Conservation (phyloP, 2,888 invertebrate genomes). For the Lasioglossum marginatum region DNA sequence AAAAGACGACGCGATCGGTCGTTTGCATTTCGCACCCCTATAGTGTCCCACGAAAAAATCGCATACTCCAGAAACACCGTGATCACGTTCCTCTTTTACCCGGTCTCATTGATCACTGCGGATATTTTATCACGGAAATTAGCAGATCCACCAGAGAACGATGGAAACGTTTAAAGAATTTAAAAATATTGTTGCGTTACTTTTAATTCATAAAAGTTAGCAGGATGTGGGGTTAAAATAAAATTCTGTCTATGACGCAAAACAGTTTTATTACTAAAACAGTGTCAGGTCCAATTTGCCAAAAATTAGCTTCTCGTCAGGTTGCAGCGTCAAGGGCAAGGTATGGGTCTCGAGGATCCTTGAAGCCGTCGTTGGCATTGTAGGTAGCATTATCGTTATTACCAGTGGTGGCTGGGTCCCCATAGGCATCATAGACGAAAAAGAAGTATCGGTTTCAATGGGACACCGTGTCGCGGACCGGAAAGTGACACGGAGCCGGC, state of each 20-base stretch:
- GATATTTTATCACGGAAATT: too few species aligned
- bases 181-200: too few species aligned
- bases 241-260: too few species aligned
- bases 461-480: constrained; percentile 69
- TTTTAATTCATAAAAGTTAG: too few species aligned
- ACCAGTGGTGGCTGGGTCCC: constrained; percentile 38
- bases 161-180: too few species aligned
- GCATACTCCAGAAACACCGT: neutral
- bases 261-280: too few species aligned
- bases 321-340: neutral
- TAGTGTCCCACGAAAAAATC: neutral
- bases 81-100: neutral
- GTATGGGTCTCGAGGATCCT: neutral
- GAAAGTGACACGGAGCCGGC: constrained; percentile 70
- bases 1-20: neutral
- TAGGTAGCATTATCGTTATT: constrained; percentile 65
- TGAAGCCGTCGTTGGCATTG: constrained; percentile 7
- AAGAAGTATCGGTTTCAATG: constrained; percentile 80
- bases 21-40: neutral
- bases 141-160: too few species aligned
- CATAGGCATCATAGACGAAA: constrained; percentile 39
- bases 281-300: neutral
- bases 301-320: neutral
- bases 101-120: neutral
- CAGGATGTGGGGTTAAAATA: too few species aligned